phyloP scores from a whole-genome alignment of 2,113 vertebrate species.

The Nothoprocta pentlandii region DNA sequence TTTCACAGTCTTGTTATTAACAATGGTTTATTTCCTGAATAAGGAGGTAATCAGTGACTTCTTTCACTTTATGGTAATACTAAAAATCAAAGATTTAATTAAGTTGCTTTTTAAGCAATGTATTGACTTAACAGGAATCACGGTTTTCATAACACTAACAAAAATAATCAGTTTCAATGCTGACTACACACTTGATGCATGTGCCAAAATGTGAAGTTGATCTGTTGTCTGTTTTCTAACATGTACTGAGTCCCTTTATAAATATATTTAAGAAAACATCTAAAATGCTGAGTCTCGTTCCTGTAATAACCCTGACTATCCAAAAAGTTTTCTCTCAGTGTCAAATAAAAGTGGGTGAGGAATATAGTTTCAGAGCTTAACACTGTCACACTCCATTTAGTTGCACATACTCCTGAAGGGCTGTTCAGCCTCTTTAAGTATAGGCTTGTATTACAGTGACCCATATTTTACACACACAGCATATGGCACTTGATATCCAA shows the following conservation, averaged over 20 bases:
- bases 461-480: constrained; percentile 72
- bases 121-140: neutral
- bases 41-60: neutral
- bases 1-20: neutral
- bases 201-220: constrained; percentile 46
- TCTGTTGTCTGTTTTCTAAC: neutral
- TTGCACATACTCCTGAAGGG: constrained; percentile 57
- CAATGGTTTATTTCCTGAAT: neutral
- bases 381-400: constrained; percentile 56
- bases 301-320: constrained; percentile 54
- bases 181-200: constrained; percentile 10
- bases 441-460: constrained; percentile 70
- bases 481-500: constrained; percentile 60
- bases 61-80: neutral
- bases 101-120: neutral
- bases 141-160: constrained; percentile 31
- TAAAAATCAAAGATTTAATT: neutral
- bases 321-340: constrained; percentile 55
- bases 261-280: constrained; percentile 52
- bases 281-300: constrained; percentile 52
- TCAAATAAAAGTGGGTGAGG: constrained; percentile 58
- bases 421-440: constrained; percentile 57
- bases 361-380: constrained; percentile 73
- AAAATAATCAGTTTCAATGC: constrained; percentile 50
- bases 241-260: neutral